Evolutionary conservation across 2,797 vertebrate species (phyloP), one percentile per base, ranked within the genome.

Genomic region (Thunnus albacares): DNA sequence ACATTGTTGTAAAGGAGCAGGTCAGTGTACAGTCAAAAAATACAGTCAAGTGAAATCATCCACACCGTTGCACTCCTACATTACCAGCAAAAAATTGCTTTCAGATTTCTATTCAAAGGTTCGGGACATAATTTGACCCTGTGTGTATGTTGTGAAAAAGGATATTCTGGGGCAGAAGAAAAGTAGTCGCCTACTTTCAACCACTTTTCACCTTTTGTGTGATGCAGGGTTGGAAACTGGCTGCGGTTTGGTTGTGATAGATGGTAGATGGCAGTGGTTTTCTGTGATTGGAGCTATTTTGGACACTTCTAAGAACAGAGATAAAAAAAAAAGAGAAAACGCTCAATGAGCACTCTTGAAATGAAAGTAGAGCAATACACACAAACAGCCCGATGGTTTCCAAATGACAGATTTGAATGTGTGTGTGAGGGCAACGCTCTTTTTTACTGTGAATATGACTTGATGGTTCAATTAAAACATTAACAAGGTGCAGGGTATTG

Each of bases 241-340:
- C 66, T 49, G 77, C 57, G 41, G 68, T 77, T 69, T 45, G 49
- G 51, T 52, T 3, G 69, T 86, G 20, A 80, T 79, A 17, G 66
- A 59, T 45, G 78, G 55, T 18, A 20, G 67, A 68, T 68, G 41
- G 71, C 33, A 8, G 79, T 60, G 65, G 73, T 80, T 79, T 66
- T 61, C 30, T 78, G 71, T 80, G 78, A 80, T 85, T 87, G 75
- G 65, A 78, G 68, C 76, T 83, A 57, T 86, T 88, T 24, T 81
- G 65, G 51, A 90, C 30, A 64, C 35, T 73, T 82, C 26, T 20
- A 64, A 61, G 67, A 67, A 69, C 53, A 43, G 57, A 63, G 24
- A 3, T 7, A 26, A 47, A 38, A 63, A 38, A 22, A 22, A 10
- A 3, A 35, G 52, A 63, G 51, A 51, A 53, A 28, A 13, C 6